phyloP scores from a whole-genome alignment of 2,888 invertebrate genomes.

The Busseola fusca region DNA sequence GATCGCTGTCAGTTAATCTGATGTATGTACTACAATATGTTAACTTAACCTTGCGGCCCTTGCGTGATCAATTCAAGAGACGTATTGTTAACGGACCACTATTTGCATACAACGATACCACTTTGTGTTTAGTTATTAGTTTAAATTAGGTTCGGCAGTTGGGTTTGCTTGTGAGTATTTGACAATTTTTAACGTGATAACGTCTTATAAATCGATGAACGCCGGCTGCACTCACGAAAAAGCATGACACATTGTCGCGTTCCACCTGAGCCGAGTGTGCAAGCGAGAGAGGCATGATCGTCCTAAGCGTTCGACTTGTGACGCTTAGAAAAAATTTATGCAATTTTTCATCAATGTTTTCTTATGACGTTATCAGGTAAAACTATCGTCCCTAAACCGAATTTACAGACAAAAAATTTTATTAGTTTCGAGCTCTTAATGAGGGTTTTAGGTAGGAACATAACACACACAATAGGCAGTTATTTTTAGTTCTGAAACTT shows the following conservation, averaged over 20 bases:
- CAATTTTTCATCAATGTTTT: no score
- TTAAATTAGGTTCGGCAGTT: neutral
- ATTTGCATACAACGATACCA: conserved; percentile 48
- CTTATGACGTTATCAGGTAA: no score
- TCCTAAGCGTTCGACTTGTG: no score
- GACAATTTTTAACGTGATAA: no score
- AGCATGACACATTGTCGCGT: no score
- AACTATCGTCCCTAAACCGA: no score
- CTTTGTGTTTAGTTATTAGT: conserved; percentile 44
- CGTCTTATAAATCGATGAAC: no score
- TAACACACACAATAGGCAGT: neutral
- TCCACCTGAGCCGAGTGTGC: no score
- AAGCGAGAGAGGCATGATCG: no score
- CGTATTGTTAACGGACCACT: conserved; percentile 22
- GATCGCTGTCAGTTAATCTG: conserved; percentile 24
- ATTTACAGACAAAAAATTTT: no score
- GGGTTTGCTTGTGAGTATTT: conserved; percentile 20
- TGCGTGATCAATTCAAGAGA: conserved; percentile 33
- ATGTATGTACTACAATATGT: conserved; percentile 4
- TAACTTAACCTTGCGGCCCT: conserved; percentile 43
- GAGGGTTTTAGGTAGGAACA: neutral
- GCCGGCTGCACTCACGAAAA: no score
- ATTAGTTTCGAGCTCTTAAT: neutral
- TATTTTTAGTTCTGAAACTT: neutral
- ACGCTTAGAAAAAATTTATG: no score